Base-by-base conservation (phyloP, 2,888 invertebrate species). In the Thymelicus acteon region DNA sequence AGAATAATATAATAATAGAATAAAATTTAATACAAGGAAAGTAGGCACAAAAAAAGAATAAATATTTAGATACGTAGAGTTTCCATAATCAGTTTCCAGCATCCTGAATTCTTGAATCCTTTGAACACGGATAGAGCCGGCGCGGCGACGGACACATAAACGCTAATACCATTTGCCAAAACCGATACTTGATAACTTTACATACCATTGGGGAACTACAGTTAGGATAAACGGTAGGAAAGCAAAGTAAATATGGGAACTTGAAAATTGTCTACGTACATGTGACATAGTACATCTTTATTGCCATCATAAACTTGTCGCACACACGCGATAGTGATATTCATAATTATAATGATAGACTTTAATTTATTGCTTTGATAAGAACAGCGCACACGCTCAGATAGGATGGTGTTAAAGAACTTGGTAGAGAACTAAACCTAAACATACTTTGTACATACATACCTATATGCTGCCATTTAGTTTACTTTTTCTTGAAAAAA, bases 281-380 rank as follows among this genome's bases (percentile, higher is more conserved):
- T 52, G n/a, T 58, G n/a, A 37, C 19, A 40, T 44, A 15, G 39
- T 57, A 69, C 47, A 58, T 63, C 48, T 57, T 63, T 69, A 69
- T 63, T 58, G 69, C 13, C 6, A 44, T 62, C 48, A 57, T 69
- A 63, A 63, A 69, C 47, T 63, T 63, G 63, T 69, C 62, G 58
- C 37, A 58, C 63, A 54, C 52, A 58, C 62, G 44, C 47, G 63
- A 69, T 63, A 69, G n/a, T 58, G 49, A 69, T 58, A 69, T 63
- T 63, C 52, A 19, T 62, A 62, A 63, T 58, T 58, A 39, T 62
- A 62, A 63, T 69, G 62, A 69, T 58, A 69, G 13, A 58, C n/a
- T 63, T 63, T 49, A 63, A 68, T 69, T 63, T 69, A 69, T 57
- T 48, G 49, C 48, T n/a, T n/a, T 39, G 69, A 69, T 69, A 69